Evolutionary conservation across 2,113 vertebrate species (phyloP), one percentile per base, ranked within the genome.

Genomic region (Peromyscus polionotus): DNA sequence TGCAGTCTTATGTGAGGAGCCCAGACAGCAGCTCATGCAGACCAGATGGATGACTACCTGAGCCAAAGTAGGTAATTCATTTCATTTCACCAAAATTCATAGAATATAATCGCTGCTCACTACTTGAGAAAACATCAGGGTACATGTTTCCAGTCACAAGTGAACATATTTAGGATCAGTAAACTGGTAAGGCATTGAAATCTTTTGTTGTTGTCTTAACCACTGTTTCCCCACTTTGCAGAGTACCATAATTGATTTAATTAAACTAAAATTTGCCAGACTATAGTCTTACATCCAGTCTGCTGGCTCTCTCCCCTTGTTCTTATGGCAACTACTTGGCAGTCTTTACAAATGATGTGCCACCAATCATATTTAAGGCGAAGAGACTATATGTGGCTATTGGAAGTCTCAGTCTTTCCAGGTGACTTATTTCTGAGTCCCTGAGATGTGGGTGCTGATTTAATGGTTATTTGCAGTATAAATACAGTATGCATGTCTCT

Each of bases 31-130:
- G 13, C 26, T 92, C 20, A 48, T 22, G 7, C 1, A 67, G 31
- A 59, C 12, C 42, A 33, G 36, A 63, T 0, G 76, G 19, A 0
- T 59, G 45, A 13, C 0, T 7, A 6, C 9, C 0, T 48, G 51
- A 81, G 6, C n/a, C 22, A 1, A 22, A 54, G 7, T 33, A 81
- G 1, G 48, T 1, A 36, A 57, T 14, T 48, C 20, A 14, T 16
- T 67, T 81, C 63, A n/a, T 28, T 86, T 88, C 42, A 31, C 59
- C 20, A 75, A 42, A 48, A 5, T 48, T 5, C 54, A 24, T 33
- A 76, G 28, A 14, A 76, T 39, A 7, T 1, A 31, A 13, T 24
- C 26, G 20, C 28, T 48, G 11, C 20, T 45, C 5, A 63, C 7
- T 33, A 31, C 1, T 36, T 70, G 7, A 85, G 45, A 13, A 70